Conservation (phyloP, 2,888 invertebrate genomes). For the Drosophila leonis region DNA sequence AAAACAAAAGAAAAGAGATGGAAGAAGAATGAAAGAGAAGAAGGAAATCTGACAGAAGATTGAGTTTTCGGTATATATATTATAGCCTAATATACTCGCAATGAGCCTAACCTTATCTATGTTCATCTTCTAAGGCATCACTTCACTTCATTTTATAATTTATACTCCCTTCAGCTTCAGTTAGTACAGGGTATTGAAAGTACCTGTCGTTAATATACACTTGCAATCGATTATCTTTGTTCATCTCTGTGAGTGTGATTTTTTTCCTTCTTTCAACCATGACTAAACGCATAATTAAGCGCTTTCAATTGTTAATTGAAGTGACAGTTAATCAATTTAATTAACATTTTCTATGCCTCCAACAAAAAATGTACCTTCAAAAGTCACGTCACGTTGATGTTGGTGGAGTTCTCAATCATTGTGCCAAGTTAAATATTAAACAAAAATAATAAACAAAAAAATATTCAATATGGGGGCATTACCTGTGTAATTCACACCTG, state of each 20-base stretch:
- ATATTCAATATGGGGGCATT: slow-evolving; percentile 15
- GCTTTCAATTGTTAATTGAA: slow-evolving; percentile 37
- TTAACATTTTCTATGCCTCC: slow-evolving; percentile 24
- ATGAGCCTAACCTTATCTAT: too few relatives aligned
- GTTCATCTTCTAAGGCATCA: too few relatives aligned
- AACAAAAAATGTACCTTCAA: slow-evolving; percentile 12
- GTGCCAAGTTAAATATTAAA: slow-evolving; percentile 1
- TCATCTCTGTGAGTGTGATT: slow-evolving; percentile 6
- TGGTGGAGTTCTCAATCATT: slow-evolving; percentile 3
- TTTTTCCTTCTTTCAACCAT: slow-evolving; percentile 28
- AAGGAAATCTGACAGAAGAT: too few relatives aligned
- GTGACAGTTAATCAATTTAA: slow-evolving; percentile 39
- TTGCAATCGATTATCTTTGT: not conserved
- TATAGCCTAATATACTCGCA: too few relatives aligned
- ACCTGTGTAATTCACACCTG: slow-evolving; percentile 32
- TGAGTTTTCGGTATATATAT: too few relatives aligned
- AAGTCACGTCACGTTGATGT: slow-evolving; percentile 22
- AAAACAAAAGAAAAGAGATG: not conserved
- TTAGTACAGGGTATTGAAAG: not conserved
- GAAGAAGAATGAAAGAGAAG: not conserved
- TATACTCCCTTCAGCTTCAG: not conserved
- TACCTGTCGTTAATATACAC: not conserved
- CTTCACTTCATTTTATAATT: not conserved
- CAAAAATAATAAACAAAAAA: slow-evolving; percentile 13
- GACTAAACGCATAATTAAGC: slow-evolving; percentile 50